Conservation (phyloP, 2,113 vertebrate genomes). For the Turnix velox region DNA sequence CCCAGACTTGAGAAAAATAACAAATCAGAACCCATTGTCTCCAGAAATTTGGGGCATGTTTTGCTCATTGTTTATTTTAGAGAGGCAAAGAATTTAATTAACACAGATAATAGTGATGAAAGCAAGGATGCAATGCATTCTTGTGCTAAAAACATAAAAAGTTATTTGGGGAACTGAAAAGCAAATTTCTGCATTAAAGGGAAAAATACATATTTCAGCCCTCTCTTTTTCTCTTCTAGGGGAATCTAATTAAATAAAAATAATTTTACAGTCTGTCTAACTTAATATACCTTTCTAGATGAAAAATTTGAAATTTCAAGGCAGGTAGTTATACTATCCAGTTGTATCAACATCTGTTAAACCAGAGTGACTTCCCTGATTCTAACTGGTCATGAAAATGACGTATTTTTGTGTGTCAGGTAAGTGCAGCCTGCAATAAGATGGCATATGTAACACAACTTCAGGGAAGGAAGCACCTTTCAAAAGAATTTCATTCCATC, state of each 20-base stretch:
- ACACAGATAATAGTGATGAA: background rate
- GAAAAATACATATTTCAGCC: background rate
- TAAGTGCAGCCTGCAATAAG: background rate
- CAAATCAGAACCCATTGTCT: background rate
- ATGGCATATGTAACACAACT: fast-evolving
- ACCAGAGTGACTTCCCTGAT: background rate
- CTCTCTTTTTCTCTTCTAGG: background rate
- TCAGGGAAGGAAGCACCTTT: background rate
- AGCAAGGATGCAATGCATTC: background rate
- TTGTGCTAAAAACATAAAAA: background rate
- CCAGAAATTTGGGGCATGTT: background rate
- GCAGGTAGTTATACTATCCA: background rate
- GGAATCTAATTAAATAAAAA: background rate
- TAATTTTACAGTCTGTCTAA: background rate
- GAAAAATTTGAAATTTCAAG: background rate
- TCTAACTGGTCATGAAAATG: background rate
- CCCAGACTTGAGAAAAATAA: background rate
- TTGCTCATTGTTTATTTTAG: background rate
- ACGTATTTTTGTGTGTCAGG: background rate
- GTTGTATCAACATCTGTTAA: background rate
- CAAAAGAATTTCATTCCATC: background rate
- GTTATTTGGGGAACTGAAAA: background rate
- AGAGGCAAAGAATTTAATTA: background rate
- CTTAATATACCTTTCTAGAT: background rate
- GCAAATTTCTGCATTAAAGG: background rate